phyloP scores from a whole-genome alignment of 1,140 invertebrate genomes.

The Drosophila nigromelanica region DNA sequence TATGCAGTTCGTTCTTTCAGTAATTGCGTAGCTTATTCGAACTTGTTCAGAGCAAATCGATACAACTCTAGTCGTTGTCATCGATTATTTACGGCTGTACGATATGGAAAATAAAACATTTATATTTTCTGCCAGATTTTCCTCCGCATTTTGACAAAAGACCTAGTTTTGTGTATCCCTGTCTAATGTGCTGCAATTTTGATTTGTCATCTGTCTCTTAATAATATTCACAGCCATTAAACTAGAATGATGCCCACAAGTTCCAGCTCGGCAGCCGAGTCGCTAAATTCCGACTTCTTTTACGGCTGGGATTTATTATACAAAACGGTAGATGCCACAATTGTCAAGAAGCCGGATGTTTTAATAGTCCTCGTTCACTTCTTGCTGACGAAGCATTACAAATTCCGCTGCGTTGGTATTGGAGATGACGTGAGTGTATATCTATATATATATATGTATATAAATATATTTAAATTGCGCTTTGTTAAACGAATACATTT shows the following conservation, averaged over 20 bases:
- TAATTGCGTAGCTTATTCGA: no score
- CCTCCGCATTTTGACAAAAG: not conserved
- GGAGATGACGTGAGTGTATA: conserved; percentile 87
- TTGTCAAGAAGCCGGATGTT: conserved; percentile 89
- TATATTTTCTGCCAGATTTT: not conserved
- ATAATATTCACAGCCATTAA: conserved; percentile 12
- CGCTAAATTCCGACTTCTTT: conserved; percentile 71
- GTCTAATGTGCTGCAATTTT: conserved; percentile 15
- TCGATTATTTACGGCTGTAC: no score
- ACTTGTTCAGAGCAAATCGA: no score
- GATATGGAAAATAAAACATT: no score
- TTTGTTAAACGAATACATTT: conserved; percentile 26
- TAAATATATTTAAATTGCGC: not conserved
- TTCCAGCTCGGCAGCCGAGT: conserved; percentile 17
- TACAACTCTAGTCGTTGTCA: no score
- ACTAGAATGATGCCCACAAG: conserved; percentile 29
- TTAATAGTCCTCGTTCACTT: conserved; percentile 89
- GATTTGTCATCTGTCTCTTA: conserved; percentile 17
- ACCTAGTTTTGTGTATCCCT: conserved; percentile 3
- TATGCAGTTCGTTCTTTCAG: no score
- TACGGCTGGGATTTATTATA: conserved; percentile 91
- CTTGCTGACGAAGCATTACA: conserved; percentile 88
- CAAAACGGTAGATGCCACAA: conserved; percentile 85
- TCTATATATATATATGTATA: no score
- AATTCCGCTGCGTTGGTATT: conserved; percentile 88